A percentile compares a stretch with the other conserved stretches of the same genome.
These are phyloP conservation scores for Corythoichthys intestinalis DNA, from an alignment of 2,113 vertebrate species.

Conservation along the genomic window DNA sequence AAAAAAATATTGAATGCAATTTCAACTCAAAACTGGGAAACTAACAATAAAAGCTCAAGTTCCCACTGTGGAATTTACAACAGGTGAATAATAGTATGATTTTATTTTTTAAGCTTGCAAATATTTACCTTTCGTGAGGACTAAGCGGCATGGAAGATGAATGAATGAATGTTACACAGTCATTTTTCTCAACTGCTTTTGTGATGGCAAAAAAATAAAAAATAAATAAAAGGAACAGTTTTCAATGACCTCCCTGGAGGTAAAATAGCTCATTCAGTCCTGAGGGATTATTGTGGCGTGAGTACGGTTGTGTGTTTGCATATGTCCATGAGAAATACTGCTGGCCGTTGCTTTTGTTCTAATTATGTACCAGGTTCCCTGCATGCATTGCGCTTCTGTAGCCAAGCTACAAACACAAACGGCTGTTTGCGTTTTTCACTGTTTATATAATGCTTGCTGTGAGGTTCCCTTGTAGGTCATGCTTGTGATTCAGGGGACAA, in stretches of 20 bases:
- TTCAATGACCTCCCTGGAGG: background rate
- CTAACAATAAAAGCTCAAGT: too few species aligned
- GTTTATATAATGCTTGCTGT: background rate
- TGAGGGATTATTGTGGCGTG: background rate
- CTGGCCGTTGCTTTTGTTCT: background rate
- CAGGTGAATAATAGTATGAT: background rate
- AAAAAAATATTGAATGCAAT: background rate
- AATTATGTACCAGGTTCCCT: background rate
- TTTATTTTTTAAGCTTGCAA: too few species aligned
- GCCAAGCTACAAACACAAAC: background rate
- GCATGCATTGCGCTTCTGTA: background rate
- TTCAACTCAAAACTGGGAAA: background rate
- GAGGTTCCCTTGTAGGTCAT: constrained; percentile 3
- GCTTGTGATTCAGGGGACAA: background rate
- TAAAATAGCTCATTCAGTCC: constrained; percentile 1
- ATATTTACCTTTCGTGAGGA: too few species aligned
- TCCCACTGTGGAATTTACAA: background rate
- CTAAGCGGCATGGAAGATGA: too few species aligned
- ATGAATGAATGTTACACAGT: too few species aligned
- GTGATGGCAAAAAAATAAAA: background rate
- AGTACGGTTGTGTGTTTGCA: background rate
- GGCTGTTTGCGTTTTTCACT: background rate
- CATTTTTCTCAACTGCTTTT: background rate
- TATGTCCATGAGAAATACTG: background rate
- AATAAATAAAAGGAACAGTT: background rate